These are phyloP conservation scores for Drosophila pallidifrons DNA, from an alignment of 1,140 invertebrate species.

Conservation along the genomic window DNA sequence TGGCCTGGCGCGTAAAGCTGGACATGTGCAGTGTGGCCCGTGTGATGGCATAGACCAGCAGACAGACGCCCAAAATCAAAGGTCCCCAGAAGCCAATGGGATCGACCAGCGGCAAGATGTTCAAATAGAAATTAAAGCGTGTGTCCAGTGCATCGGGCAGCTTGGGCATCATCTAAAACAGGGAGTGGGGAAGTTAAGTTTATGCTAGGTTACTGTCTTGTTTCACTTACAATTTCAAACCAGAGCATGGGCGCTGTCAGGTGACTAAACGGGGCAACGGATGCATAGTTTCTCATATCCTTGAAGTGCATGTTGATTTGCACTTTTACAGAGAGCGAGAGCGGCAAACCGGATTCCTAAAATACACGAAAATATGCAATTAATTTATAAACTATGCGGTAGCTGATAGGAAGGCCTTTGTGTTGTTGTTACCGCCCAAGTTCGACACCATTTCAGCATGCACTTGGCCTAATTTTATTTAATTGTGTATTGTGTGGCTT, in stretches of 20 bases:
- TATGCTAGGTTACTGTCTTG: neutral
- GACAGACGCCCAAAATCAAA: slow-evolving; percentile 86
- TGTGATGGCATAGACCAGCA: slow-evolving; percentile 85
- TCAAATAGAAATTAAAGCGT: slow-evolving; percentile 90
- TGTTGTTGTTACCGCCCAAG: slow-evolving; percentile 29
- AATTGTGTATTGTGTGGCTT: slow-evolving; percentile 46
- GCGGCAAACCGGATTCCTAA: slow-evolving; percentile 90
- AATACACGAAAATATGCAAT: slow-evolving; percentile 50
- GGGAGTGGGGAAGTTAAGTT: neutral
- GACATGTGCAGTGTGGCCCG: slow-evolving; percentile 76
- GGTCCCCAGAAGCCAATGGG: slow-evolving; percentile 87
- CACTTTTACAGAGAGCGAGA: slow-evolving; percentile 90
- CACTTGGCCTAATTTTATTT: slow-evolving; percentile 60
- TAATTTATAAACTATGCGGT: slow-evolving; percentile 36
- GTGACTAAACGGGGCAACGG: slow-evolving; percentile 88
- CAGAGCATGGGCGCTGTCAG: slow-evolving; percentile 91
- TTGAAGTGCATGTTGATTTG: slow-evolving; percentile 94
- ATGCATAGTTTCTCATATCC: slow-evolving; percentile 87
- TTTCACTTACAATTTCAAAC: slow-evolving; percentile 92
- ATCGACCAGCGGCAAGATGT: slow-evolving; percentile 88
- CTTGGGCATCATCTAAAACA: slow-evolving; percentile 88
- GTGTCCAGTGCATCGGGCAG: slow-evolving; percentile 87
- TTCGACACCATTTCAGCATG: slow-evolving; percentile 49
- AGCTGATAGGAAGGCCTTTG: slow-evolving; percentile 23
- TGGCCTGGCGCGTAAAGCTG: slow-evolving; percentile 51